Evolutionary conservation across 2,113 vertebrate species (phyloP), one percentile per base, ranked within the genome.

Genomic region (Probosciger aterrimus): DNA sequence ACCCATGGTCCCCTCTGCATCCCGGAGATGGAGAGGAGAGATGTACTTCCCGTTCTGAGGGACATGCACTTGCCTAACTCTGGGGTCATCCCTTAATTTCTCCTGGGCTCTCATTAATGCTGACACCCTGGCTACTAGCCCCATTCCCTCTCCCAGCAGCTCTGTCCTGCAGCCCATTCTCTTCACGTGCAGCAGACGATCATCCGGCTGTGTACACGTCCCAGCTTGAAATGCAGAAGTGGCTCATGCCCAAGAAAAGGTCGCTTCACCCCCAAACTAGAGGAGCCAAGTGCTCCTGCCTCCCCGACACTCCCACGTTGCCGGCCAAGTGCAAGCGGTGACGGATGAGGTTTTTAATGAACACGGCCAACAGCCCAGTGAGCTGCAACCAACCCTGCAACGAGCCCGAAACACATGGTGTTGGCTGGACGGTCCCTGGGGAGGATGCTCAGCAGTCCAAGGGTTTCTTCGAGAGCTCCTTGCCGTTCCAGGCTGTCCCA

Each of bases 401-500:
- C 3, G n/a, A 83, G 41, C 86, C 79, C 44, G 1, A 69, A 77
- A 67, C 55, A 62, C 67, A 39, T 9, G 33, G 60, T 2, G 6
- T 3, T 60, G 46, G 49, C 43, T 50, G 2, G 20, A 2, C 1
- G 8, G 50, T 82, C 80, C 76, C 31, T 1, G 2, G 46, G 57
- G 71, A 75, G 37, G 68, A 46, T 37, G 47, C n/a, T 50, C 49
- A 60, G 35, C 59, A 4, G 31, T 71, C 68, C 79, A 62, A 74
- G 79, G n/a, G 46, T 77, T 95, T 93, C 93, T 50, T 64, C 27
- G 10, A 69, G 75, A 77, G 49, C 85, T 92, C 43, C 50, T 93
- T 11, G 0, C 62, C 4, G 0, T 44, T 25, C 31, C 0, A 1
- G 24, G 28, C 65, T 62, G 13, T 31, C 52, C 75, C 0, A 0